Percentiles rank a stretch among this genome's conserved stretches.
Evolutionary conservation across 2,888 invertebrate genomes (phyloP).

Genomic region (Cordylochernes scorpioides): DNA sequence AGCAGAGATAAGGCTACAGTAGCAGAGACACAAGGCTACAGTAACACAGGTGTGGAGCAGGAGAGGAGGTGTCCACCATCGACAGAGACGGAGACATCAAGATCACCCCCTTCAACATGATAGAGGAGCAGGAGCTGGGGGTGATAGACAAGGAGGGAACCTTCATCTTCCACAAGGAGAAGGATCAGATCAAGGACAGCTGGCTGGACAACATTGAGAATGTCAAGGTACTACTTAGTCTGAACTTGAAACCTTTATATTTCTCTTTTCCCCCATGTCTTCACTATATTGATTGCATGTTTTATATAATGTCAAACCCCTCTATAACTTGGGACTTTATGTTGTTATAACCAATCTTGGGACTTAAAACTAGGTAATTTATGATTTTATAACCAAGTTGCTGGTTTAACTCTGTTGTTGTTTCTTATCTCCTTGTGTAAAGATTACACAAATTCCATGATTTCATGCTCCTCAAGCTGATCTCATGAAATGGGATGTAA

Average conservation of each 20-base stretch:
- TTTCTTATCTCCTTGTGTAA: too few species aligned
- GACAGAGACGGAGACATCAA: conserved; percentile 37
- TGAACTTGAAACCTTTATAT: too few species aligned
- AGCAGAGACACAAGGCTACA: too few species aligned
- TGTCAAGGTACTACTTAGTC: conserved; percentile 32
- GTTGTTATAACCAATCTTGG: background rate
- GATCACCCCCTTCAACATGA: conserved; percentile 96
- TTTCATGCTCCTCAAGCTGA: too few species aligned
- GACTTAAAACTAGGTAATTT: background rate
- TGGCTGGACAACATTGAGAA: conserved; percentile 97
- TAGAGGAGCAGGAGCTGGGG: conserved; percentile 89
- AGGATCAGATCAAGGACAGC: conserved; percentile 58
- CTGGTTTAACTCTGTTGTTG: too few species aligned
- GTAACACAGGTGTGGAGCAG: conserved; percentile 32
- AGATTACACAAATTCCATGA: too few species aligned
- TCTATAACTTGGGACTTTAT: conserved; percentile 1
- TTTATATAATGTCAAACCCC: conserved; percentile 1
- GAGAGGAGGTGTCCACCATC: conserved; percentile 35
- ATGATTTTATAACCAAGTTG: too few species aligned
- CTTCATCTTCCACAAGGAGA: conserved; percentile 57
- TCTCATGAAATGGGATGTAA: too few species aligned
- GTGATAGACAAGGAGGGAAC: conserved; percentile 87
- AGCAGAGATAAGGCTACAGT: too few species aligned
- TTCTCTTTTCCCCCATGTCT: too few species aligned
- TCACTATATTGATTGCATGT: too few species aligned